Evolutionary conservation across 2,888 invertebrate genomes (phyloP).

Genomic region (Acleris laterana): DNA sequence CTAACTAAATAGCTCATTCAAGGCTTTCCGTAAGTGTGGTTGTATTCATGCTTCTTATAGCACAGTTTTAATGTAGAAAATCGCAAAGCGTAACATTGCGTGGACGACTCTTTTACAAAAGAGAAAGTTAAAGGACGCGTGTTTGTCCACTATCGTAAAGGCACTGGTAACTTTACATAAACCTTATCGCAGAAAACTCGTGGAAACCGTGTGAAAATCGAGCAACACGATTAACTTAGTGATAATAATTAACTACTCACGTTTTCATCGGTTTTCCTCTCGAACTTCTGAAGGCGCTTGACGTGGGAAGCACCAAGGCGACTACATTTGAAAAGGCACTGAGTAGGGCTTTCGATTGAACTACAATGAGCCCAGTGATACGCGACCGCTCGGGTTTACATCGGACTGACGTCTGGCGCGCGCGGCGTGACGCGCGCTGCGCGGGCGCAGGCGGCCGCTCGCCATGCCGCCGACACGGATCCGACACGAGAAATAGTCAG

Average conservation of each 20-base stretch:
- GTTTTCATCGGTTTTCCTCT: conserved; percentile 80
- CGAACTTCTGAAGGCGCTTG: conserved; percentile 68
- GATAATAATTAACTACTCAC: conserved; percentile 59
- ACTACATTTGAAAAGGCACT: conserved; percentile 84
- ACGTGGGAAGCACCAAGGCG: conserved; percentile 68
- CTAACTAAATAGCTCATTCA: conserved; percentile 24
- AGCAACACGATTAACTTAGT: conserved; percentile 55
- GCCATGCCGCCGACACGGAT: conserved; percentile 3
- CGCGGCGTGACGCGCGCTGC: conserved; percentile 33
- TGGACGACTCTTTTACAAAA: conserved; percentile 32
- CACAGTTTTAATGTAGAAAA: conserved; percentile 1
- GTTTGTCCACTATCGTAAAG: neutral
- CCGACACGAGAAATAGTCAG: neutral
- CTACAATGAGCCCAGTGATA: conserved; percentile 81
- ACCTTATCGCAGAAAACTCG: conserved; percentile 38
- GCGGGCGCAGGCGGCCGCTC: conserved; percentile 5
- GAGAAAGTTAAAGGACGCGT: conserved; percentile 49
- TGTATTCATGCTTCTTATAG: neutral
- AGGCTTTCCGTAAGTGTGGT: conserved; percentile 1
- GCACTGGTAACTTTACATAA: conserved; percentile 27
- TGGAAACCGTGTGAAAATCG: conserved; percentile 51
- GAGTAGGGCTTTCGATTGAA: conserved; percentile 79
- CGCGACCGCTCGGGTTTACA: conserved; percentile 78
- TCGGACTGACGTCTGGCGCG: conserved; percentile 68
- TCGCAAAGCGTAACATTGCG: conserved; percentile 15